Evolutionary conservation across 2,888 invertebrate genomes (phyloP).

Genomic region (Tenthredo notha): DNA sequence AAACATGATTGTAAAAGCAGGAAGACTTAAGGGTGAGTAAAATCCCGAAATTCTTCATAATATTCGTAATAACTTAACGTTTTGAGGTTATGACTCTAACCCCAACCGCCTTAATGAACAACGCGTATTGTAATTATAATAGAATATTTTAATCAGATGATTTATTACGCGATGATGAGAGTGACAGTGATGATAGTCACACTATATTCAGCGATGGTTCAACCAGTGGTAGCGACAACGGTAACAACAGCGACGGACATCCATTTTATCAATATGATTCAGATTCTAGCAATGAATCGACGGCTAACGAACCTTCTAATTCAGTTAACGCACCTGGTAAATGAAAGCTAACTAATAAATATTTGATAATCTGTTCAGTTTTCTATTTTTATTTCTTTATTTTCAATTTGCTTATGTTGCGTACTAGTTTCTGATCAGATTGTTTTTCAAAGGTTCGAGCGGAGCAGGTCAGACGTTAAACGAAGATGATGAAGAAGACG

Average conservation of each 20-base stretch:
- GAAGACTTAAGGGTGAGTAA: constrained; percentile 37
- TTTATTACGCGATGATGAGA: constrained; percentile 54
- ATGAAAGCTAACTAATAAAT: constrained; percentile 4
- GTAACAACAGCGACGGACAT: constrained; percentile 48
- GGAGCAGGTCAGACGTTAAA: constrained; percentile 51
- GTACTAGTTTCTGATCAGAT: not conserved
- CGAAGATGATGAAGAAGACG: constrained; percentile 85
- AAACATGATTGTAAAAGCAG: constrained; percentile 35
- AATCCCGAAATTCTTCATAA: not conserved
- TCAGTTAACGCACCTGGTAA: constrained; percentile 31
- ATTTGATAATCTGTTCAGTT: not conserved
- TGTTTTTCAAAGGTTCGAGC: constrained; percentile 47
- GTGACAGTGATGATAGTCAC: constrained; percentile 52
- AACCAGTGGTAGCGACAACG: constrained; percentile 56
- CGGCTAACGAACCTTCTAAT: constrained; percentile 21
- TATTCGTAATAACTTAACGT: not conserved
- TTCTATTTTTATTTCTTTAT: not conserved
- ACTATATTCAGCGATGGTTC: constrained; percentile 54
- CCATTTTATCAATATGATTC: constrained; percentile 53
- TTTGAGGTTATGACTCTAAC: constrained; percentile 20
- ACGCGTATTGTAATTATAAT: not conserved
- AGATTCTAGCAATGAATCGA: constrained; percentile 52
- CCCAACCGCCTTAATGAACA: not conserved
- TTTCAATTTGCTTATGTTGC: not conserved
- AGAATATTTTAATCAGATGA: constrained; percentile 31